Evolutionary conservation across 2,888 invertebrate species (phyloP).

Genomic region (Epirrhoe tristata): DNA sequence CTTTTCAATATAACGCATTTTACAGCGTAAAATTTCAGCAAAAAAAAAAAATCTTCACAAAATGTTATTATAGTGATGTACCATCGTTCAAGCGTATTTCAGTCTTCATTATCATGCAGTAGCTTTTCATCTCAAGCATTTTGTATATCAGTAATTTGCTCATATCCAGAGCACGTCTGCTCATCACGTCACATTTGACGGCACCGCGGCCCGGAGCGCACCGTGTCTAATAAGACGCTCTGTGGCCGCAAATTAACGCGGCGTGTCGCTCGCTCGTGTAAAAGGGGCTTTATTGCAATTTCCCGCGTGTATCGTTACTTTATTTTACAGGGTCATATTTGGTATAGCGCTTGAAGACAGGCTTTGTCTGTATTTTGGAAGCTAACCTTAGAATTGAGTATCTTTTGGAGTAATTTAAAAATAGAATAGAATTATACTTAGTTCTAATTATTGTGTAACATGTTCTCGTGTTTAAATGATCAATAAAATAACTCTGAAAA

Average conservation of each 20-base stretch:
- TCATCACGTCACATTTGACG: slow-evolving; percentile 64
- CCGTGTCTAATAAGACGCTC: slow-evolving; percentile 80
- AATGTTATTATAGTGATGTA: not conserved
- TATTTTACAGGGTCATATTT: slow-evolving; percentile 4
- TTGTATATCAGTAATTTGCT: slow-evolving; percentile 27
- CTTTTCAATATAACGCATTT: no score
- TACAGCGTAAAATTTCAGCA: no score
- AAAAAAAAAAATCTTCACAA: not conserved
- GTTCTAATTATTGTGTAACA: no score
- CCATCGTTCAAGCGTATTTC: slow-evolving; percentile 1
- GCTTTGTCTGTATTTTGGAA: not conserved
- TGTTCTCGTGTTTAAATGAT: no score
- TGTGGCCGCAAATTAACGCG: slow-evolving; percentile 74
- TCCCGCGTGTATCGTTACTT: slow-evolving; percentile 8
- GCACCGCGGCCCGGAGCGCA: slow-evolving; percentile 66
- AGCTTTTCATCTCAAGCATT: slow-evolving; percentile 23
- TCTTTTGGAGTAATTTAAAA: no score
- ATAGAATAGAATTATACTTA: no score
- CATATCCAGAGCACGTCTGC: slow-evolving; percentile 26
- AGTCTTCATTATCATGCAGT: slow-evolving; percentile 9
- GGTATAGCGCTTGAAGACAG: not conserved
- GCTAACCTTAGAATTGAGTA: not conserved
- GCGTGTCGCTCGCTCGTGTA: slow-evolving; percentile 45
- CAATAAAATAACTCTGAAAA: no score
- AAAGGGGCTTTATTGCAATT: slow-evolving; percentile 22